phyloP scores from a whole-genome alignment of 1,140 invertebrate genomes.

The Polypedilum pembai region DNA sequence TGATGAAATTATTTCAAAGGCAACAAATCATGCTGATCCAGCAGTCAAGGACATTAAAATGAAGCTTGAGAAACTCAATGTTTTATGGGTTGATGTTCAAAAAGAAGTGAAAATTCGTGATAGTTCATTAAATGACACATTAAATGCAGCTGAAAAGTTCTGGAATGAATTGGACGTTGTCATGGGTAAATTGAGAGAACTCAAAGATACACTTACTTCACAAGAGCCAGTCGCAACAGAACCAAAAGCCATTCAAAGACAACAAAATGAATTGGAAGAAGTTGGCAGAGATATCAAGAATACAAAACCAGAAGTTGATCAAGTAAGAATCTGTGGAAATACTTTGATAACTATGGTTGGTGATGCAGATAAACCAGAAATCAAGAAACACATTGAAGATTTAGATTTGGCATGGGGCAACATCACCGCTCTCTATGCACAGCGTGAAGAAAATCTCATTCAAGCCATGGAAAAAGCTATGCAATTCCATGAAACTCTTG shows the following conservation, averaged over 20 bases:
- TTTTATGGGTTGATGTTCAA: conserved; percentile 89
- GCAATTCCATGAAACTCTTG: conserved; percentile 94
- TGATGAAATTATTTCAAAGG: conserved; percentile 89
- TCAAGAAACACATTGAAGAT: conserved; percentile 96
- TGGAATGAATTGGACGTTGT: conserved; percentile 89
- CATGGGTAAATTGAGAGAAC: conserved; percentile 78
- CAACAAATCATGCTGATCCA: conserved; percentile 78
- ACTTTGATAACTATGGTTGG: conserved; percentile 89
- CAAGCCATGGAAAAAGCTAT: conserved; percentile 97
- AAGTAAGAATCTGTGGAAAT: conserved; percentile 81
- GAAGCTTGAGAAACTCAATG: conserved; percentile 86
- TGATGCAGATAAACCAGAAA: conserved; percentile 93
- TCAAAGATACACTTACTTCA: conserved; percentile 77
- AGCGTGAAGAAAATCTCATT: conserved; percentile 88
- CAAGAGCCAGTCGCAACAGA: conserved; percentile 91
- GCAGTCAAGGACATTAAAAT: conserved; percentile 89
- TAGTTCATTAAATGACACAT: conserved; percentile 75
- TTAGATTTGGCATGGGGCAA: conserved; percentile 89
- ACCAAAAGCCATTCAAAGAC: conserved; percentile 83
- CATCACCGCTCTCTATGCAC: conserved; percentile 85
- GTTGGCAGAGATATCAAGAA: conserved; percentile 89
- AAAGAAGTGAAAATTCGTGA: conserved; percentile 73
- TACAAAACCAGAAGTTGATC: conserved; percentile 88
- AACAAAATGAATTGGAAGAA: conserved; percentile 87
- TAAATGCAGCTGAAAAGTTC: conserved; percentile 86